phyloP scores from a whole-genome alignment of 2,113 vertebrate species.

The Puffinus mauretanicus region DNA sequence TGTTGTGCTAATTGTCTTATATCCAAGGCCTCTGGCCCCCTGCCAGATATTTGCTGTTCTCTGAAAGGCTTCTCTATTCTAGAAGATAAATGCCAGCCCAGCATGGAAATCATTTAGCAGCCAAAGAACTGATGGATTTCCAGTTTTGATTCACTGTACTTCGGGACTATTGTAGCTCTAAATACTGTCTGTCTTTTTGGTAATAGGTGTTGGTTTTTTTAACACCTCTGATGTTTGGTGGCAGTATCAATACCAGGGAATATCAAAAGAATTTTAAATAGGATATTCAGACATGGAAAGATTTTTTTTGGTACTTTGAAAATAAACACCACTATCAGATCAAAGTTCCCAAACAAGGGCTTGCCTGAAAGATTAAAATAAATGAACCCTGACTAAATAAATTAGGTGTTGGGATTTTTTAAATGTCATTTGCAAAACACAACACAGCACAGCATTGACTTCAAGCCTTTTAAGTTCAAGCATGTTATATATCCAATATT shows the following conservation, averaged over 20 bases:
- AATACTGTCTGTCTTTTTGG: background rate
- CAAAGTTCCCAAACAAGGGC: constrained; percentile 27
- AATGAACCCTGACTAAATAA: constrained; percentile 49
- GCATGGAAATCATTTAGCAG: constrained; percentile 56
- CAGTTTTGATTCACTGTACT: constrained; percentile 19
- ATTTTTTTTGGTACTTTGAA: constrained; percentile 4
- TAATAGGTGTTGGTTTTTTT: background rate
- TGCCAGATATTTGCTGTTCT: constrained; percentile 50
- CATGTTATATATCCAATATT: background rate
- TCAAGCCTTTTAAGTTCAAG: background rate
- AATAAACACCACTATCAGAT: constrained; percentile 40
- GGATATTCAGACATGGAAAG: background rate
- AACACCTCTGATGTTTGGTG: background rate
- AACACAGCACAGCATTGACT: background rate
- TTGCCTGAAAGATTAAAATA: constrained; percentile 42
- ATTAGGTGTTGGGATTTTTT: background rate
- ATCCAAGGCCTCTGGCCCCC: constrained; percentile 9
- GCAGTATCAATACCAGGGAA: background rate
- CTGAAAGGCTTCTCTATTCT: constrained; percentile 60
- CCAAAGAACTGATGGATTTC: constrained; percentile 43
- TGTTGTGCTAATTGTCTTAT: constrained; percentile 57
- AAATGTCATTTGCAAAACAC: constrained; percentile 20
- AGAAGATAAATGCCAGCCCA: constrained; percentile 46
- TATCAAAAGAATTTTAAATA: constrained; percentile 41
- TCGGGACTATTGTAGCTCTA: background rate